Evolutionary conservation across 2,113 vertebrate species (phyloP).

Genomic region (Oncorhynchus keta): DNA sequence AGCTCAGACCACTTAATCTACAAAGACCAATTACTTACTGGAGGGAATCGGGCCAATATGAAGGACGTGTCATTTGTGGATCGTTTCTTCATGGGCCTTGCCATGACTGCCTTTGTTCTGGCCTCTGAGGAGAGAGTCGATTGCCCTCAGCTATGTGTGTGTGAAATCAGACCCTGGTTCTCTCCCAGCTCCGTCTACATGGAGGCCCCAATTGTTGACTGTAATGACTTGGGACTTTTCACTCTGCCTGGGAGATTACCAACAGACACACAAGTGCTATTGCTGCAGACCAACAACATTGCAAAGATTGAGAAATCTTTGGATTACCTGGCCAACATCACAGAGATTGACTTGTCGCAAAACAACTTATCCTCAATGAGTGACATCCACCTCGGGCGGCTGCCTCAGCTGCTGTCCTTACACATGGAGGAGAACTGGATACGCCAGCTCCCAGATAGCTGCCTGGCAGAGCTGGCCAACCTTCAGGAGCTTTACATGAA

Average conservation of each 20-base stretch:
- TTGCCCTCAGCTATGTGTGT: constrained; percentile 88
- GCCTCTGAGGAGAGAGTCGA: constrained; percentile 79
- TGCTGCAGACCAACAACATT: constrained; percentile 95
- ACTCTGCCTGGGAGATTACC: constrained; percentile 83
- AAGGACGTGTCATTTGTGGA: constrained; percentile 86
- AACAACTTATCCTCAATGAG: constrained; percentile 90
- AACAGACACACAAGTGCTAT: constrained; percentile 86
- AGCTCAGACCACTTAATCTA: constrained; percentile 68
- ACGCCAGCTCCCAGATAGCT: constrained; percentile 82
- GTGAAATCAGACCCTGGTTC: constrained; percentile 96
- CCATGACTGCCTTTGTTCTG: constrained; percentile 79
- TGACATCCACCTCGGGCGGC: constrained; percentile 82
- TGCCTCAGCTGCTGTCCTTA: constrained; percentile 85
- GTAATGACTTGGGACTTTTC: constrained; percentile 91
- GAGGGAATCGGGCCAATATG: constrained; percentile 86
- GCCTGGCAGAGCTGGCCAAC: constrained; percentile 82
- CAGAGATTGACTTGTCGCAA: constrained; percentile 95
- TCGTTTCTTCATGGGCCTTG: constrained; percentile 83
- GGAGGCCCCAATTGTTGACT: constrained; percentile 94
- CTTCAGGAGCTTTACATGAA: constrained; percentile 98
- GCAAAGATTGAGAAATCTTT: constrained; percentile 82
- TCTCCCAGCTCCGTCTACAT: constrained; percentile 92
- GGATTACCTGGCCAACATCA: constrained; percentile 90
- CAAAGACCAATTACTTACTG: constrained; percentile 68
- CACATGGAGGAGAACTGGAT: constrained; percentile 97